A percentile compares a stretch with the other conserved stretches of the same genome.
These are phyloP conservation scores for Enteromius viviparus DNA, from an alignment of 2,797 vertebrate genomes.

Conservation along the genomic window DNA sequence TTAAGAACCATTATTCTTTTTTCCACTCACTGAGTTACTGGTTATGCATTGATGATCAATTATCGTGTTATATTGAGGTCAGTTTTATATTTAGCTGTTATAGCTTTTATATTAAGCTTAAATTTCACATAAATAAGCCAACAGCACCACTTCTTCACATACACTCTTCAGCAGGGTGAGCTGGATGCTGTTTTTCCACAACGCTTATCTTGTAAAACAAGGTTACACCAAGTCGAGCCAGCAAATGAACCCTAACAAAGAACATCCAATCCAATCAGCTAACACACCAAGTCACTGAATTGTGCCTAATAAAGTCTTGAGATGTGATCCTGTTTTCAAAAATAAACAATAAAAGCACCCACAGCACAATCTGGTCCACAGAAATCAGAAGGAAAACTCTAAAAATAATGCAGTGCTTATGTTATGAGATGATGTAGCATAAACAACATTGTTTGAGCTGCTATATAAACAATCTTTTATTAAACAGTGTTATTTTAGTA, in stretches of 20 bases:
- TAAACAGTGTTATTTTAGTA: background rate
- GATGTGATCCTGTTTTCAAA: background rate
- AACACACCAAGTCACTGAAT: background rate
- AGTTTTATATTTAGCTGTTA: background rate
- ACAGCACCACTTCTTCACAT: background rate
- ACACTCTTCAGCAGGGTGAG: background rate
- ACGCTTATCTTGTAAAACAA: conserved; percentile 9
- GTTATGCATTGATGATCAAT: background rate
- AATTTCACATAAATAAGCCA: conserved; percentile 8
- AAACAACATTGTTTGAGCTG: conserved; percentile 3
- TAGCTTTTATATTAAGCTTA: background rate
- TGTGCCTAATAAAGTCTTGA: conserved; percentile 11
- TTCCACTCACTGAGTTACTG: background rate
- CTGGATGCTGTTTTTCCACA: background rate
- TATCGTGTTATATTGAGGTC: background rate
- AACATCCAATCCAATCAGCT: background rate
- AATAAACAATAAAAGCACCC: conserved; percentile 1
- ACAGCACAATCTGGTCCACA: background rate
- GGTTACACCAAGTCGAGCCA: conserved; percentile 6
- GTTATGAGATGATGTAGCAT: background rate
- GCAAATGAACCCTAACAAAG: conserved; percentile 5
- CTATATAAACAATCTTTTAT: background rate
- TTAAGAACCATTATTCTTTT: background rate
- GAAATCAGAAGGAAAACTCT: background rate
- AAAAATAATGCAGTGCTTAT: conserved; percentile 21